A percentile compares a stretch with the other conserved stretches of the same genome.
These are phyloP conservation scores for Urosaurus nigricauda DNA, from an alignment of 2,797 vertebrate genomes.

Conservation along the genomic window DNA sequence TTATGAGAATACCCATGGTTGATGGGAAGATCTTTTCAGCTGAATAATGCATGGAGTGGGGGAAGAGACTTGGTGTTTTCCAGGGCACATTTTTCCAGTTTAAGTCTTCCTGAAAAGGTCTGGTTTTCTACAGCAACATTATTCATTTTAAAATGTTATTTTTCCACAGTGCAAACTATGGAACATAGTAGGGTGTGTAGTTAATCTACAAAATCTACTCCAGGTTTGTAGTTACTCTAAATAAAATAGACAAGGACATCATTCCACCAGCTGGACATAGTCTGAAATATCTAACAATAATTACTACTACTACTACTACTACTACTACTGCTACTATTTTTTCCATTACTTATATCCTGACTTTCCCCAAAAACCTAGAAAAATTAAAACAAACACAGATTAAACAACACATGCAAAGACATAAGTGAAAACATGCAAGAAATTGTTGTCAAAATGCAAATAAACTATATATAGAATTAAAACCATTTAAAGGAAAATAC, in stretches of 20 bases:
- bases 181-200: neutral
- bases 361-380: too few species aligned
- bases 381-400: too few species aligned
- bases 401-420: too few species aligned
- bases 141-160: conserved; percentile 13
- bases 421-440: too few species aligned
- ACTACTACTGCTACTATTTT: too few species aligned
- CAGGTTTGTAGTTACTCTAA: neutral
- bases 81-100: conserved; percentile 11
- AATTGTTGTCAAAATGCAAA: too few species aligned
- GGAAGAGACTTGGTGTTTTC: neutral
- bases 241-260: neutral
- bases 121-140: conserved; percentile 13
- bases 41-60: neutral
- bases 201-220: neutral
- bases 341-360: too few species aligned
- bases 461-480: too few species aligned
- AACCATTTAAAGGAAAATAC: too few species aligned
- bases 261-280: neutral
- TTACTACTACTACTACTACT: too few species aligned
- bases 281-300: neutral
- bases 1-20: conserved; percentile 14
- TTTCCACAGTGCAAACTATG: neutral
- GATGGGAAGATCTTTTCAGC: conserved; percentile 32
- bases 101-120: conserved; percentile 2